Conservation (phyloP, 2,888 invertebrate species). For the Imbricaverruca yamaguchii region DNA sequence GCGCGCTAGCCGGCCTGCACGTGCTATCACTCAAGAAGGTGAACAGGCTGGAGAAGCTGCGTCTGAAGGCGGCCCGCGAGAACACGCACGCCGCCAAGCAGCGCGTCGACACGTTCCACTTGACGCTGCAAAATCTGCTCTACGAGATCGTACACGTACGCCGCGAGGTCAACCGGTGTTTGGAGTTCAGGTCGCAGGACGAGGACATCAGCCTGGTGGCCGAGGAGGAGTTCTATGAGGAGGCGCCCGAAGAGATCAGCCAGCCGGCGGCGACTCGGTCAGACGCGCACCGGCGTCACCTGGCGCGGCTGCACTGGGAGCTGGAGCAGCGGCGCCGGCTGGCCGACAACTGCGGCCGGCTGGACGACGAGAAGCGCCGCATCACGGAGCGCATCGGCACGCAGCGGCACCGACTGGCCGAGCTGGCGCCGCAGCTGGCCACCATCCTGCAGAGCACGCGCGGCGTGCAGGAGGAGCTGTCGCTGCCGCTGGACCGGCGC, state of each 20-base stretch:
- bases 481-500: conserved; percentile 4
- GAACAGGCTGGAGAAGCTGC: conserved; percentile 81
- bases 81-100: conserved; percentile 72
- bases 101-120: conserved; percentile 78
- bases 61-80: conserved; percentile 73
- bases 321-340: conserved; percentile 1
- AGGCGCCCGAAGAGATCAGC: conserved; percentile 60
- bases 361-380: background rate
- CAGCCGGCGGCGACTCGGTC: background rate
- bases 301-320: conserved; percentile 12
- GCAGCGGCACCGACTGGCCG: background rate
- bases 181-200: conserved; percentile 88
- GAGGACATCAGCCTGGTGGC: conserved; percentile 83
- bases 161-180: conserved; percentile 88
- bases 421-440: conserved; percentile 1
- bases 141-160: conserved; percentile 91
- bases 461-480: background rate
- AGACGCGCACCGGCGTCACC: background rate
- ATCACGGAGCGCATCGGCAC: background rate
- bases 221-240: conserved; percentile 70
- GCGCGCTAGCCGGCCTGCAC: conserved; percentile 63
- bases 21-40: conserved; percentile 80
- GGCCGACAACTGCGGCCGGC: background rate
- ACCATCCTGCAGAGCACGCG: background rate
- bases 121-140: conserved; percentile 83